Evolutionary conservation across 1,140 invertebrate genomes (phyloP).

Genomic region (Nephotettix cincticeps): DNA sequence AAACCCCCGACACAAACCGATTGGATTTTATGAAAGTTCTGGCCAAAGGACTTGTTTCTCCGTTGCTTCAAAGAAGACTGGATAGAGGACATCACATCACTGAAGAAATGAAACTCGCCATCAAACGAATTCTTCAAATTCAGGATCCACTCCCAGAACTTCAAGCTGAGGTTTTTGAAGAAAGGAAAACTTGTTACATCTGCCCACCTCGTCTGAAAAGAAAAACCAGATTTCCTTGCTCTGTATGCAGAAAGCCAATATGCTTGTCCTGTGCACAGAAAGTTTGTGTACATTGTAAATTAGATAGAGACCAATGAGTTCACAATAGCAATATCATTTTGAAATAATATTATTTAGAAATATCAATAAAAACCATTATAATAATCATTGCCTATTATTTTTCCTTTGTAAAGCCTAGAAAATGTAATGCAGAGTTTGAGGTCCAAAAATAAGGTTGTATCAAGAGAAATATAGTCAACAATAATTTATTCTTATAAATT

Average conservation of each 20-base stretch:
- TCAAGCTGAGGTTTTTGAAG: background rate
- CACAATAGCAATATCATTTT: too few relatives aligned
- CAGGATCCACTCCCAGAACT: background rate
- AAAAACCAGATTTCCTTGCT: background rate
- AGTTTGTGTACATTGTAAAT: too few relatives aligned
- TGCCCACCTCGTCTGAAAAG: background rate
- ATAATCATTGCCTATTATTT: too few relatives aligned
- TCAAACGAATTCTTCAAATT: background rate
- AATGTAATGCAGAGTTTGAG: too few relatives aligned
- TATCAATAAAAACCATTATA: too few relatives aligned
- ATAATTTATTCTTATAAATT: too few relatives aligned
- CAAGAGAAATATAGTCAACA: too few relatives aligned
- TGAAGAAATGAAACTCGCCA: background rate
- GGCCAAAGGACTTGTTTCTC: background rate
- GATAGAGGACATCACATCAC: background rate
- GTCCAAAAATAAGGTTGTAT: too few relatives aligned
- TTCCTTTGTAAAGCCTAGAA: too few relatives aligned
- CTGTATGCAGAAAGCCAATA: background rate
- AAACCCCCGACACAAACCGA: background rate
- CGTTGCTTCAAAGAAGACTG: background rate
- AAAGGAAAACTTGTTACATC: background rate
- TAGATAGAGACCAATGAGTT: too few relatives aligned
- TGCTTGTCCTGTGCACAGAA: conserved; percentile 9
- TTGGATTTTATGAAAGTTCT: background rate
- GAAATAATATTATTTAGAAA: too few relatives aligned